Base-by-base conservation (phyloP, 2,888 invertebrate genomes). In the Abscondita cerata region DNA sequence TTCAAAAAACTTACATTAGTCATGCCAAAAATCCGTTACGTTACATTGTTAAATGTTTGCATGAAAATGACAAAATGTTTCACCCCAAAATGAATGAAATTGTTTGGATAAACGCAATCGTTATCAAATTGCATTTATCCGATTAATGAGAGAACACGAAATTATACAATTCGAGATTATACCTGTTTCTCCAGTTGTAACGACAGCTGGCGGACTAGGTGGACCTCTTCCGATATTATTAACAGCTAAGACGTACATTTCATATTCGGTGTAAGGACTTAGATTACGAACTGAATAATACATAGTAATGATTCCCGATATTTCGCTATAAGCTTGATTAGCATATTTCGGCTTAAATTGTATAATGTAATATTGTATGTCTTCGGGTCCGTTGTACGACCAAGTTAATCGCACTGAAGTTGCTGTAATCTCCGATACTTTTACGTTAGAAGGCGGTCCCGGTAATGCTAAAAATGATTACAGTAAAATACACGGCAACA, bases 111-210 rank as follows among this genome's bases (percentile, higher is more conserved):
- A 16, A 41, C 15, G 41, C 15, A 41, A 41, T 41, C 5, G 4
- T 36, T 36, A 36, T 9, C n/a, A n/a, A 36, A 12, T 11, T 36
- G 25, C 25, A 25, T 25, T 25, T 25, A 25, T 4, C 13, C 36
- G 36, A 19, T 16, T 25, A 13, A 5, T 25, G 18, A 6, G 19
- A 34, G 33, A n/a, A 51, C n/a, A 51, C 25, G n/a, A 18, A 34
- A 33, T 12, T 5, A 15, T 36, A 33, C 8, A 41, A 52, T 31
- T n/a, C 25, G 25, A 25, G 51, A 16, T 13, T 62, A 56, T 88
- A 98, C 96, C 95, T 85, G 96, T 93, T 87, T 97, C 97, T 76
- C 95, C 96, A 18, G 98, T 99, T 69, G 96, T 96, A 75, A 96
- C 92, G 76, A 93, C 90, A 44, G 92, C 92, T 0, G 96, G 91